Conservation (phyloP, 1,140 invertebrate species). For the Drosophila trapezifrons region DNA sequence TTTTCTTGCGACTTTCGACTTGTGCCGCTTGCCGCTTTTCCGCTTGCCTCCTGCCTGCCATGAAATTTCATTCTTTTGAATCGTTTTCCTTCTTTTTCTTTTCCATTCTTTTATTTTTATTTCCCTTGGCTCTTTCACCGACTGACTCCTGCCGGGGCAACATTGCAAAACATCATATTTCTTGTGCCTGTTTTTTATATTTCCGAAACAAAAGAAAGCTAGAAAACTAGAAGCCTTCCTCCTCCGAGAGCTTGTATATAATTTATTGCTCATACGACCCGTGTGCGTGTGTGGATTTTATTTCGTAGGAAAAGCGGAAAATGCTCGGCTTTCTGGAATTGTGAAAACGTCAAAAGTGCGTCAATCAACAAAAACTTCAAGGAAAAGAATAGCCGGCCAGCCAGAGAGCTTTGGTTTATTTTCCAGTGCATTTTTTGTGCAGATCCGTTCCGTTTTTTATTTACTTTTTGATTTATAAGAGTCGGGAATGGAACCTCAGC, state of each 20-base stretch:
- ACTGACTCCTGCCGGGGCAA: constrained; percentile 19
- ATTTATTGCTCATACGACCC: constrained; percentile 74
- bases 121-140: constrained; percentile 4
- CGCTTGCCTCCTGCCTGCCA: constrained; percentile 37
- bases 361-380: constrained; percentile 69
- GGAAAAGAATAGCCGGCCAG: constrained; percentile 6
- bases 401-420: constrained; percentile 3
- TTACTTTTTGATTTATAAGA: constrained; percentile 51
- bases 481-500: constrained; percentile 15
- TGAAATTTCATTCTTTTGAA: constrained; percentile 46
- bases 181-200: constrained; percentile 80
- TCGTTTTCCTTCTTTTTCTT: constrained; percentile 16
- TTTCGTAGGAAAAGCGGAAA: constrained; percentile 23
- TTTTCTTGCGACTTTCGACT: constrained; percentile 66
- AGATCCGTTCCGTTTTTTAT: constrained; percentile 18
- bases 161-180: constrained; percentile 68
- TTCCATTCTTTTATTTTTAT: constrained; percentile 17
- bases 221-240: constrained; percentile 23
- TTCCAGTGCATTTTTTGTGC: constrained; percentile 21
- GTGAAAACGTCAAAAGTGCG: constrained; percentile 73
- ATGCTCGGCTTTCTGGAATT: constrained; percentile 37
- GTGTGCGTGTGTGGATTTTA: constrained; percentile 30
- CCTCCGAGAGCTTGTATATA: constrained; percentile 54
- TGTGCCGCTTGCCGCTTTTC: constrained; percentile 3
- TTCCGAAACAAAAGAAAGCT: constrained; percentile 64